Evolutionary conservation across 2,797 vertebrate species (phyloP).

Genomic region (Cyprinodon diabolis): DNA sequence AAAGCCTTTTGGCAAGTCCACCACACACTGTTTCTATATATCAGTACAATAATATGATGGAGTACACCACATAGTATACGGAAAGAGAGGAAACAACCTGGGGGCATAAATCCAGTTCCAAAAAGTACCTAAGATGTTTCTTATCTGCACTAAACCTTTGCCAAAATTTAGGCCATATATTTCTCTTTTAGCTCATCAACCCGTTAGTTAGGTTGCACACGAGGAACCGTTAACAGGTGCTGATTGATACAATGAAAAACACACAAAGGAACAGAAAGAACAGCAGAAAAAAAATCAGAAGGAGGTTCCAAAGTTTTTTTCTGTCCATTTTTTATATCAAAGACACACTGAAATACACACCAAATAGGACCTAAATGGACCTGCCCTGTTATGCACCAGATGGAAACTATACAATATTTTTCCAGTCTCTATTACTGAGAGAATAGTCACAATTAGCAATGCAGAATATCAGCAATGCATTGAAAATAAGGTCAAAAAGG

Average conservation of each 20-base stretch:
- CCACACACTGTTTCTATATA: conserved; percentile 24
- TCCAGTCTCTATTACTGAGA: background rate
- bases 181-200: background rate
- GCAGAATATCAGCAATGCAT: background rate
- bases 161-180: background rate
- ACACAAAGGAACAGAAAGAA: background rate
- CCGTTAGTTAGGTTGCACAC: background rate
- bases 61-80: conserved; percentile 16
- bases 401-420: background rate
- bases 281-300: background rate
- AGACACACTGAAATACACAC: background rate
- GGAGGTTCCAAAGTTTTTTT: background rate
- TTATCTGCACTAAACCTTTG: conserved; percentile 3
- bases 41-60: conserved; percentile 39
- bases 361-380: background rate
- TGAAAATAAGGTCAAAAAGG: background rate
- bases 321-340: background rate
- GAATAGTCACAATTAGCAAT: background rate
- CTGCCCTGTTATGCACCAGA: background rate
- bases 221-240: background rate
- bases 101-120: background rate
- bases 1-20: conserved; percentile 40
- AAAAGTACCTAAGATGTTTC: background rate
- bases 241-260: background rate
- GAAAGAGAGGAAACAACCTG: conserved; percentile 21